Percentiles rank a stretch among this genome's conserved stretches.
phyloP scores from a whole-genome alignment of 2,888 invertebrate genomes.

The Drosophila paranaensis region DNA sequence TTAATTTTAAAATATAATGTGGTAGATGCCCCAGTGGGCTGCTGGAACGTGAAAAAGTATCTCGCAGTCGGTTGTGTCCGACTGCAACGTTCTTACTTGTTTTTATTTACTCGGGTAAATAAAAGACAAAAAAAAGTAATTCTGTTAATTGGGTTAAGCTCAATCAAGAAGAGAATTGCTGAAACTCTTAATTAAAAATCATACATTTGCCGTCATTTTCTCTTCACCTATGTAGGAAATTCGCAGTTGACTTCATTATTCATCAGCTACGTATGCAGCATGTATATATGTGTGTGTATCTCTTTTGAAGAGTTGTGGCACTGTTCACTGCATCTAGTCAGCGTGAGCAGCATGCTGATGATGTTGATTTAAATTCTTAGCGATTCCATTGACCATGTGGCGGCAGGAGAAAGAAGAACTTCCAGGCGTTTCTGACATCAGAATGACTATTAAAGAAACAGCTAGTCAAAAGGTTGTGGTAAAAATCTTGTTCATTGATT shows the following conservation, averaged over 20 bases:
- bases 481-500: constrained; percentile 83
- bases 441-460: constrained; percentile 43
- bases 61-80: too few relatives aligned
- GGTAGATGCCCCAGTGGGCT: too few relatives aligned
- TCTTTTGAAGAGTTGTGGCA: constrained; percentile 12
- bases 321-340: constrained; percentile 49
- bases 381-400: background rate
- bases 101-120: too few relatives aligned
- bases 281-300: too few relatives aligned
- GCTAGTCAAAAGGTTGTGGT: constrained; percentile 12
- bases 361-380: constrained; percentile 10
- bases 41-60: too few relatives aligned
- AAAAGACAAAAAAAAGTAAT: background rate
- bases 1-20: too few relatives aligned
- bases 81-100: too few relatives aligned
- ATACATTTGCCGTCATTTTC: background rate
- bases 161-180: constrained; percentile 8
- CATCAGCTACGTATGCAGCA: constrained; percentile 45
- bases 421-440: constrained; percentile 21
- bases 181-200: constrained; percentile 7
- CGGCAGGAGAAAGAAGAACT: constrained; percentile 1
- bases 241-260: constrained; percentile 36
- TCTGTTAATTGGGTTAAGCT: constrained; percentile 17
- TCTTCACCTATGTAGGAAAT: too few relatives aligned
- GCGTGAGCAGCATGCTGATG: constrained; percentile 17